A percentile compares a stretch with the other conserved stretches of the same genome.
These are phyloP conservation scores for Acrossocheilus wenchowensis DNA, from an alignment of 2,797 vertebrate genomes.

Conservation along the genomic window DNA sequence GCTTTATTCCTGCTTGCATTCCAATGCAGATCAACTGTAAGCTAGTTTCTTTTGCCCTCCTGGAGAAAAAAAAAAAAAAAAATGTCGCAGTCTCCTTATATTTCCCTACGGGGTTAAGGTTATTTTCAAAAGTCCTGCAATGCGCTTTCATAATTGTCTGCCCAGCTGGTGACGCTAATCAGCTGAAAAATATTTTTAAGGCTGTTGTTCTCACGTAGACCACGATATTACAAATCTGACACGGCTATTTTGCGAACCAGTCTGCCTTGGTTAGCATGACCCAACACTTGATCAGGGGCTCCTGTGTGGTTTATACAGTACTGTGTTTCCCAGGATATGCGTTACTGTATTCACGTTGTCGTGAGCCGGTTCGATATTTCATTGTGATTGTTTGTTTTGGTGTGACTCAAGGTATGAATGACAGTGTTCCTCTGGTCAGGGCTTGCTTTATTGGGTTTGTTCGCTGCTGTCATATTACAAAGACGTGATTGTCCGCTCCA, in stretches of 20 bases:
- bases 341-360: conserved; percentile 13
- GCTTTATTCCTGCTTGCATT: conserved; percentile 38
- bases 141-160: conserved; percentile 7
- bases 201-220: conserved; percentile 19
- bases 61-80: conserved; percentile 6
- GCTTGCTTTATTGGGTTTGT: conserved; percentile 17
- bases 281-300: not conserved
- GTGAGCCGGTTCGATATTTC: conserved; percentile 38
- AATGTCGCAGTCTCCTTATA: not conserved
- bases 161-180: conserved; percentile 25
- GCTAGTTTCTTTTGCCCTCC: conserved; percentile 21
- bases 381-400: conserved; percentile 42
- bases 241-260: not conserved
- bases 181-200: conserved; percentile 27
- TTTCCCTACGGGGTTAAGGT: conserved; percentile 1
- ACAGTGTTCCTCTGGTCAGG: conserved; percentile 31
- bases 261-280: not conserved
- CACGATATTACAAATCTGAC: conserved; percentile 3
- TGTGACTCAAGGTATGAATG: conserved; percentile 43
- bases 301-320: conserved; percentile 1
- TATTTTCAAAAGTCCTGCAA: conserved; percentile 8
- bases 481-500: conserved; percentile 47
- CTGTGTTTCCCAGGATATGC: conserved; percentile 46
- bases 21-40: conserved; percentile 41
- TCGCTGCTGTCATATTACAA: conserved; percentile 39